Percentiles rank a stretch among this genome's conserved stretches.
Evolutionary conservation across 2,888 invertebrate genomes (phyloP).

Genomic region (Tanytarsus gracilentus): DNA sequence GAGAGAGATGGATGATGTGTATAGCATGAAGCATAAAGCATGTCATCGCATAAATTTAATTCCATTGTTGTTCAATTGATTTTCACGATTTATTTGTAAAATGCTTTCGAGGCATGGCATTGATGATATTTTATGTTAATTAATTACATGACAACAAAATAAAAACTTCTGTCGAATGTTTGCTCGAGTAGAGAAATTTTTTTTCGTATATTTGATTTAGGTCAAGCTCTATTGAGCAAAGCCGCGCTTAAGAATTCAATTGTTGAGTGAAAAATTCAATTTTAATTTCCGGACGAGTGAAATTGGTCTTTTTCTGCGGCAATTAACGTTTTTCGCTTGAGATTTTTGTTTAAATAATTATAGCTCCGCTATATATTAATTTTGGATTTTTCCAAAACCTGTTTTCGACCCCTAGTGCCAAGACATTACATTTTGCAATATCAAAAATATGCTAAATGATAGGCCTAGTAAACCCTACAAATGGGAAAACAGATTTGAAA

Average conservation of each 20-base stretch:
- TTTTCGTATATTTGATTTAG: conserved; percentile 2
- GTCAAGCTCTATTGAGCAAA: conserved; percentile 25
- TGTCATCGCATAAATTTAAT: not conserved
- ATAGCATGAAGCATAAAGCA: not conserved
- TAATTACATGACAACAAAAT: conserved; percentile 9
- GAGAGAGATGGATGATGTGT: not conserved
- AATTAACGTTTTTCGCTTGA: too few relatives aligned
- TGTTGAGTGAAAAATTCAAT: not conserved
- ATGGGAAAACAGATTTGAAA: too few relatives aligned
- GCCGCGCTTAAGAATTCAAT: not conserved
- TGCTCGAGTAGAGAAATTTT: too few relatives aligned
- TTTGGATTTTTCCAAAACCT: too few relatives aligned
- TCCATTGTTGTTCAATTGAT: conserved; percentile 24
- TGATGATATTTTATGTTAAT: conserved; percentile 18
- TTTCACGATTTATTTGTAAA: conserved; percentile 20
- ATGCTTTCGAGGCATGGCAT: not conserved
- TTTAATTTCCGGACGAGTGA: not conserved
- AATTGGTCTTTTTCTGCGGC: not conserved
- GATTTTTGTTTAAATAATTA: too few relatives aligned
- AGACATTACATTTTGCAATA: too few relatives aligned
- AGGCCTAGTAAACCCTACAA: too few relatives aligned
- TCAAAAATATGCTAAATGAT: too few relatives aligned
- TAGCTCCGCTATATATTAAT: too few relatives aligned
- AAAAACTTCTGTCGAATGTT: not conserved
- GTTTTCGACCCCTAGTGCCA: too few relatives aligned